phyloP scores from a whole-genome alignment of 1,140 invertebrate genomes.

The Bombus haemorrhoidalis region DNA sequence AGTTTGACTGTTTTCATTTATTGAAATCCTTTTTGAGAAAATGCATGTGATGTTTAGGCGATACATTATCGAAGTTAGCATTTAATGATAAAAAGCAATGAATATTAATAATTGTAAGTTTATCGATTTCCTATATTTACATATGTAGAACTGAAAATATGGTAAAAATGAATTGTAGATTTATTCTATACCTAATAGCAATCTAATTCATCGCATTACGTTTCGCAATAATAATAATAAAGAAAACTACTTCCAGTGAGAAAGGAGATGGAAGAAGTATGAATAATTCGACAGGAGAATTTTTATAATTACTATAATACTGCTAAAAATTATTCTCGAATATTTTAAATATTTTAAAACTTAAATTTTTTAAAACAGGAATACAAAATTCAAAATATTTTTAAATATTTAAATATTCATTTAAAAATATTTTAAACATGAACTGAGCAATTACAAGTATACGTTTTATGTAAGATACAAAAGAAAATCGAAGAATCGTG shows the following conservation, averaged over 20 bases:
- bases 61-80: too few relatives aligned
- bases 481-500: neutral
- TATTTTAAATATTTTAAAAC: neutral
- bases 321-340: neutral
- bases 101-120: neutral
- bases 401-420: too few relatives aligned
- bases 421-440: neutral
- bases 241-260: neutral
- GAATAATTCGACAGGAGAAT: neutral
- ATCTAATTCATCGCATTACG: neutral
- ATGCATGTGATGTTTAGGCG: neutral
- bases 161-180: neutral
- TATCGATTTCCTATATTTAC: too few relatives aligned
- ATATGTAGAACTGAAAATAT: neutral
- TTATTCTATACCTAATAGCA: neutral
- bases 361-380: too few relatives aligned
- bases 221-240: neutral
- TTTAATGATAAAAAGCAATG: too few relatives aligned
- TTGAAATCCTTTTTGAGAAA: slow-evolving; percentile 7
- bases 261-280: neutral
- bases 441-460: neutral
- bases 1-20: neutral
- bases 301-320: neutral
- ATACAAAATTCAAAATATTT: too few relatives aligned
- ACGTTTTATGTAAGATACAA: neutral